phyloP scores from a whole-genome alignment of 92 coral and sea anemone genomes.

The Actinostola sp. region DNA sequence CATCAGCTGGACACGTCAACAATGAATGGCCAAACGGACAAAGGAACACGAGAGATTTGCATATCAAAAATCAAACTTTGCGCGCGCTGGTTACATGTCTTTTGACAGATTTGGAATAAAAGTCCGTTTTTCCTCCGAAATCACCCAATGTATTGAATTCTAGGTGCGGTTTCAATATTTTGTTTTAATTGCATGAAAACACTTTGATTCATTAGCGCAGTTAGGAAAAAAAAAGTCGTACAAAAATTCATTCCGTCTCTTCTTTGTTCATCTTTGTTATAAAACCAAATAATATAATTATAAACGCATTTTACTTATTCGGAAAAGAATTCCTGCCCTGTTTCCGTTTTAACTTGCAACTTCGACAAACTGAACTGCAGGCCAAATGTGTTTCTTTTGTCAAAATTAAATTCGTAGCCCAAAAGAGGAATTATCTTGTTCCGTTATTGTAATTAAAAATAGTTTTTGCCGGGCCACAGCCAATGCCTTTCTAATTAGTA shows the following conservation, averaged over 20 bases:
- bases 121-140: no score
- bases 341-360: no score
- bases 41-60: conserved; percentile 24
- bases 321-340: no score
- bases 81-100: conserved; percentile 37
- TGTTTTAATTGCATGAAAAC: background rate
- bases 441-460: no score
- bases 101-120: conserved; percentile 45
- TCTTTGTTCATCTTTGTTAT: conserved; percentile 2
- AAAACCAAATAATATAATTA: conserved; percentile 2
- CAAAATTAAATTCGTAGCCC: no score
- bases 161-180: background rate
- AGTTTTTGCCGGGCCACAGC: no score
- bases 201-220: background rate
- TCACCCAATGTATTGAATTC: conserved; percentile 5
- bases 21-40: conserved; percentile 24
- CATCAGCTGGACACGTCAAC: conserved; percentile 55
- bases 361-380: no score
- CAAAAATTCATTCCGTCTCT: background rate
- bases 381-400: no score
- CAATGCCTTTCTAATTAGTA: no score
- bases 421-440: no score
- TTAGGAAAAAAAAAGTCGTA: background rate
- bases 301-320: no score
- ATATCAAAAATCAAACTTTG: conserved; percentile 25